These are phyloP conservation scores for Pedetes capensis DNA, from an alignment of 2,113 vertebrate genomes.

Conservation along the genomic window DNA sequence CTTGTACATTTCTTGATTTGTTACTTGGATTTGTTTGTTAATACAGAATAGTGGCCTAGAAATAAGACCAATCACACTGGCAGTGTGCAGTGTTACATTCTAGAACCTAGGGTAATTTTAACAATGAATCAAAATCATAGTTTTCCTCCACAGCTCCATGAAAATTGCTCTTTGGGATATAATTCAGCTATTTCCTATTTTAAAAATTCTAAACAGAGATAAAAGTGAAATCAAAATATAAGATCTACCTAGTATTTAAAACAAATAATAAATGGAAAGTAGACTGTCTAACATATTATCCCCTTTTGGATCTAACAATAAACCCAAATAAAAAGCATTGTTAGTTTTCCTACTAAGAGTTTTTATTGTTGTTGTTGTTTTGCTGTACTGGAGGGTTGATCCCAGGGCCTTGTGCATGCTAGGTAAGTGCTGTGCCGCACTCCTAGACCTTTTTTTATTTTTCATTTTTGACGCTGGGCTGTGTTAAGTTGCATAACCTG, in stretches of 20 bases:
- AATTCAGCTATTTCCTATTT: not conserved
- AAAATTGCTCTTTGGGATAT: not conserved
- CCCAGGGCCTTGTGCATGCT: too few relatives aligned
- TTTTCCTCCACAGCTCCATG: not conserved
- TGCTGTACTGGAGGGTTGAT: too few relatives aligned
- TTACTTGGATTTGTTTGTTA: not conserved
- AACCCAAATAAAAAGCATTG: not conserved
- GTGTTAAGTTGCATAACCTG: too few relatives aligned
- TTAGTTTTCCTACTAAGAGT: not conserved
- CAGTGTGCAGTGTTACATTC: not conserved
- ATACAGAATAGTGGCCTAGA: not conserved
- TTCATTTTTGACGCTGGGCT: too few relatives aligned
- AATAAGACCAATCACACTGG: not conserved
- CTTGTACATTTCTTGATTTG: not conserved
- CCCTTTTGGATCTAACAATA: not conserved
- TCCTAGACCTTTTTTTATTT: too few relatives aligned
- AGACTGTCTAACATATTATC: not conserved
- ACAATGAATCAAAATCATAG: not conserved
- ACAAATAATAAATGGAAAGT: not conserved
- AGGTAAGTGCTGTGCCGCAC: too few relatives aligned
- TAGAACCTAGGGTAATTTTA: not conserved
- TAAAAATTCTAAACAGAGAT: not conserved
- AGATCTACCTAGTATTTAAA: not conserved
- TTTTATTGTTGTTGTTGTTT: too few relatives aligned
- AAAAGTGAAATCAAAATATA: constrained; percentile 12